Conservation (phyloP, 2,888 invertebrate genomes). For the Zelleria hepariella region DNA sequence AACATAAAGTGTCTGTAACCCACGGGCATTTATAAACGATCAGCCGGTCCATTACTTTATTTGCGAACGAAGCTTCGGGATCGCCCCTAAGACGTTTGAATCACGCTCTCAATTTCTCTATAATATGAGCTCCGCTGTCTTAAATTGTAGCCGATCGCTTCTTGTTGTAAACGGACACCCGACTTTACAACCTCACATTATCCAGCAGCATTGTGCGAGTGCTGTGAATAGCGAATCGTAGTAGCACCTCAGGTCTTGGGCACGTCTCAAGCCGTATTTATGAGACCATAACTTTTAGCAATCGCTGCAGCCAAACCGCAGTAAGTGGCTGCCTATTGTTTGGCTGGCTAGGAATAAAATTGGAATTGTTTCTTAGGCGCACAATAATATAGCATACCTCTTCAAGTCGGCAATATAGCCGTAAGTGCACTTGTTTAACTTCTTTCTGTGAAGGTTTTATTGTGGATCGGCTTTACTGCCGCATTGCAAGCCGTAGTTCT, state of each 20-base stretch:
- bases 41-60: no score
- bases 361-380: conserved; percentile 36
- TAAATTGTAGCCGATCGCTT: background rate
- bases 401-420: conserved; percentile 16
- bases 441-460: conserved; percentile 14
- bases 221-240: background rate
- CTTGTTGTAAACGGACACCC: background rate
- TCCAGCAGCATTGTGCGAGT: background rate
- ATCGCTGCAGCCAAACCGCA: conserved; percentile 51
- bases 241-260: conserved; percentile 41
- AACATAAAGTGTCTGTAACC: no score
- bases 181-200: background rate
- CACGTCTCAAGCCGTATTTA: conserved; percentile 59
- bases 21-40: no score
- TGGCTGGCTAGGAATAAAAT: conserved; percentile 48
- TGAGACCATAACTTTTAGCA: conserved; percentile 62
- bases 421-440: conserved; percentile 48
- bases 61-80: no score
- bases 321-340: conserved; percentile 55
- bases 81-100: no score
- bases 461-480: conserved; percentile 31
- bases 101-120: no score
- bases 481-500: conserved; percentile 27
- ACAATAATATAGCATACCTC: conserved; percentile 10
- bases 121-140: background rate